Evolutionary conservation across 2,888 invertebrate genomes (phyloP).

Genomic region (Sphinx pinastri): DNA sequence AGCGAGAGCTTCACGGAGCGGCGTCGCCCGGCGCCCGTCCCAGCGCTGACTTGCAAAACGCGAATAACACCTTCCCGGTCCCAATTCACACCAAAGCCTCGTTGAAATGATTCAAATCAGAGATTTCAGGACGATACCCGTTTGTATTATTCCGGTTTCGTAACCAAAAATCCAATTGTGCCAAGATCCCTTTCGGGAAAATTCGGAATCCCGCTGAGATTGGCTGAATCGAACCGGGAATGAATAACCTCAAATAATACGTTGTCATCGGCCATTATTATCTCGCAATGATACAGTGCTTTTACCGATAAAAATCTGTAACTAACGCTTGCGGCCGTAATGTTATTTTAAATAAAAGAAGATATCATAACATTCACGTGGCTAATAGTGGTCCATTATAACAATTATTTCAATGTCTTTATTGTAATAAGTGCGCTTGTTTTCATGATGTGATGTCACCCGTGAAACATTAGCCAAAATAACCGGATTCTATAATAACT

Average conservation of each 20-base stretch:
- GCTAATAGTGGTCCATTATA: slow-evolving; percentile 66
- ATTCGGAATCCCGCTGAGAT: slow-evolving; percentile 79
- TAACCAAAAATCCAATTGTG: slow-evolving; percentile 84
- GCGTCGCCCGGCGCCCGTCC: slow-evolving; percentile 31
- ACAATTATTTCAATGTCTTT: slow-evolving; percentile 76
- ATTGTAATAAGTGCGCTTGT: slow-evolving; percentile 56
- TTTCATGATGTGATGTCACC: slow-evolving; percentile 58
- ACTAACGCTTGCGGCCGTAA: slow-evolving; percentile 66
- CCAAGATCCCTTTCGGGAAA: slow-evolving; percentile 74
- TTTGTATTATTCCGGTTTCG: slow-evolving; percentile 83
- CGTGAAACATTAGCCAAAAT: slow-evolving; percentile 62
- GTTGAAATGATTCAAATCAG: slow-evolving; percentile 81
- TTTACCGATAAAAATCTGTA: slow-evolving; percentile 80
- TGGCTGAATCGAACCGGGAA: slow-evolving; percentile 76
- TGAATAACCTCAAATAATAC: slow-evolving; percentile 82
- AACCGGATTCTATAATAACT: slow-evolving; percentile 64
- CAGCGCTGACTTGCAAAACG: slow-evolving; percentile 63
- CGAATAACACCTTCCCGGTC: slow-evolving; percentile 67
- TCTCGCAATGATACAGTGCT: slow-evolving; percentile 82
- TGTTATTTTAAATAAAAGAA: slow-evolving; percentile 73
- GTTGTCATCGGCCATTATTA: slow-evolving; percentile 83
- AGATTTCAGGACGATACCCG: slow-evolving; percentile 82
- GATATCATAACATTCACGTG: slow-evolving; percentile 63
- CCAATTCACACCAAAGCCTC: slow-evolving; percentile 76
- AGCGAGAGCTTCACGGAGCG: not conserved